Conservation (phyloP, 2,113 vertebrate genomes). For the Scolopax mira region DNA sequence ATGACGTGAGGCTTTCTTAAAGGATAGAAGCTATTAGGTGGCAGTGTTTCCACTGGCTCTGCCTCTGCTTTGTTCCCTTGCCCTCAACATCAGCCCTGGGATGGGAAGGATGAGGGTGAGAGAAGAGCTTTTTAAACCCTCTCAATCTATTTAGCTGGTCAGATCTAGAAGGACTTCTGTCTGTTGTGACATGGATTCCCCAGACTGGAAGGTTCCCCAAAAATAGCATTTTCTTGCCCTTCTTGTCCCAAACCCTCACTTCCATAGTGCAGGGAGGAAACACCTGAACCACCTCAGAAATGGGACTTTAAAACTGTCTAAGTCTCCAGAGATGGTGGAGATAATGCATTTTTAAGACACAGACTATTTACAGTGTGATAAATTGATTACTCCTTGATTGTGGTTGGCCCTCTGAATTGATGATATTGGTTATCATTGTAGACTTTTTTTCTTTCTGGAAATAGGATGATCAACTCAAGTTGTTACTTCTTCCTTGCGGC, state of each 20-base stretch:
- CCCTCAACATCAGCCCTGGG: background rate
- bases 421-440: background rate
- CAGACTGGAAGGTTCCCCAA: background rate
- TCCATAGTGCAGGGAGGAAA: background rate
- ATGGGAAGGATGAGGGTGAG: background rate
- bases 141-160: fast-evolving
- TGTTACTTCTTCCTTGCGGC: background rate
- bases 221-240: background rate
- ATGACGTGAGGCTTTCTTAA: background rate
- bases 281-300: background rate
- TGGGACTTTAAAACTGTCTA: background rate
- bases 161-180: background rate
- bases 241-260: background rate
- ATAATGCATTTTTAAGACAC: background rate
- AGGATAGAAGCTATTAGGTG: background rate
- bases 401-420: fast-evolving
- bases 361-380: background rate
- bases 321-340: background rate
- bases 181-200: background rate
- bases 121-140: background rate
- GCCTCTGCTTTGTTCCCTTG: background rate
- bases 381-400: background rate
- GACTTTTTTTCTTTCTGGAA: background rate
- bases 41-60: background rate
- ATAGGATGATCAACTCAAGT: fast-evolving